Evolutionary conservation across 1,140 invertebrate genomes (phyloP).

Genomic region (Ruditapes philippinarum): DNA sequence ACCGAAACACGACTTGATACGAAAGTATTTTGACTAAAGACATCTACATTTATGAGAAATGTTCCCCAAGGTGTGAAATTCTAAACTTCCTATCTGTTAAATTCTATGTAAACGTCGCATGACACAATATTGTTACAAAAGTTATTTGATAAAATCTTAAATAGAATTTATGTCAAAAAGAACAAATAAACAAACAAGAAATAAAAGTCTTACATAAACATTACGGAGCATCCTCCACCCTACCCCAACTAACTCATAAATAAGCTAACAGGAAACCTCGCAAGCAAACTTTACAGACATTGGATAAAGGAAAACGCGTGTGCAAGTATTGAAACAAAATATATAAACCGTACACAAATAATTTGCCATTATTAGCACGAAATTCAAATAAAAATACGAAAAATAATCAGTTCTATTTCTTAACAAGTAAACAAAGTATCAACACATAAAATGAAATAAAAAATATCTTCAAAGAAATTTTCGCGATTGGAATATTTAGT

Average conservation of each 20-base stretch:
- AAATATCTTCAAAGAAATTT: neutral
- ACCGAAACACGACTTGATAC: conserved; percentile 32
- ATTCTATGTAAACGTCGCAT: conserved; percentile 52
- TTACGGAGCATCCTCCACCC: no score
- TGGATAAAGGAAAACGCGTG: no score
- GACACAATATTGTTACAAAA: conserved; percentile 59
- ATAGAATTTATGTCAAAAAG: neutral
- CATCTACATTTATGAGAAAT: conserved; percentile 6
- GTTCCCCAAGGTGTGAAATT: conserved; percentile 58
- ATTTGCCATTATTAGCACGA: no score
- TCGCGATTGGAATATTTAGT: neutral
- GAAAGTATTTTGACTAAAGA: conserved; percentile 56
- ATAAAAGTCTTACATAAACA: conserved; percentile 21
- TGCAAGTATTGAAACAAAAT: no score
- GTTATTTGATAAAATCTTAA: conserved; percentile 23
- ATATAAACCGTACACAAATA: no score
- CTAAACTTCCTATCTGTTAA: conserved; percentile 53
- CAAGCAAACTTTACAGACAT: no score
- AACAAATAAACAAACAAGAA: conserved; percentile 14
- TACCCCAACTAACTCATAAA: no score
- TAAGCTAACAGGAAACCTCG: no score
- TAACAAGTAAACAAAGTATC: no score
- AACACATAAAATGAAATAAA: neutral
- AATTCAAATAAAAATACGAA: neutral
- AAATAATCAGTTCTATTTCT: no score